Evolutionary conservation across 2,888 invertebrate genomes (phyloP), one percentile per base, ranked within the genome.

Genomic region (Cepaea hortensis): DNA sequence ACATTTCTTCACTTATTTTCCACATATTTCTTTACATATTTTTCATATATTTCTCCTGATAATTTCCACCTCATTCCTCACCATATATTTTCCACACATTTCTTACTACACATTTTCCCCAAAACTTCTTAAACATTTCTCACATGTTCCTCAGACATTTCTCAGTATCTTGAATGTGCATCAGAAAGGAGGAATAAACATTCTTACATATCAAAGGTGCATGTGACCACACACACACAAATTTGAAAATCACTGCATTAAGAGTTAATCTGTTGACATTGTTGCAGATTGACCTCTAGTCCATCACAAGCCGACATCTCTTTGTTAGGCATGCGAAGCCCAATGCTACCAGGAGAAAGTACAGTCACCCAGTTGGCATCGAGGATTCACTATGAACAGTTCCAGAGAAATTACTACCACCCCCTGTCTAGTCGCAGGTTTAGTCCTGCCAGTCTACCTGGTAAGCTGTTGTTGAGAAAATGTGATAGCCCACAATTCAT

Each of bases 381-480:
- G 23, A 91, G 94, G 55, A 91, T 94, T 84, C 94, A 94, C 87
- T 92, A 92, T 93, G 94, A 94, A 88, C 93, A 94, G 89, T 90
- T 91, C 55, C 92, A 93, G 84, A 88, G 93, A 15, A 85, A 81
- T 20, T 85, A 85, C 76, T 87, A 85, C 79, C 81, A 65, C 70
- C 85, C 87, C 23, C 68, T 81, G 61, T 48, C 88, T 81, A 81
- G 81, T 65, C 90, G 93, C 55, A 88, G 93, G 81, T 93, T 91
- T 89, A 93, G 93, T 87, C 93, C 94, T 18, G 91, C 91, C 20
- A 90, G 91, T 84, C 85, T 93, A 81, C 90, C 92, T 88, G 93
- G 93, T 92, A 89, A 77, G 82, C 81, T n/a, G 50, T 55, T 18
- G 50, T 7, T 55, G 15, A 65, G 18, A 62, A 20, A 18, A 5